Base-by-base conservation (phyloP, 2,113 vertebrate genomes). In the Dicentrarchus labrax region DNA sequence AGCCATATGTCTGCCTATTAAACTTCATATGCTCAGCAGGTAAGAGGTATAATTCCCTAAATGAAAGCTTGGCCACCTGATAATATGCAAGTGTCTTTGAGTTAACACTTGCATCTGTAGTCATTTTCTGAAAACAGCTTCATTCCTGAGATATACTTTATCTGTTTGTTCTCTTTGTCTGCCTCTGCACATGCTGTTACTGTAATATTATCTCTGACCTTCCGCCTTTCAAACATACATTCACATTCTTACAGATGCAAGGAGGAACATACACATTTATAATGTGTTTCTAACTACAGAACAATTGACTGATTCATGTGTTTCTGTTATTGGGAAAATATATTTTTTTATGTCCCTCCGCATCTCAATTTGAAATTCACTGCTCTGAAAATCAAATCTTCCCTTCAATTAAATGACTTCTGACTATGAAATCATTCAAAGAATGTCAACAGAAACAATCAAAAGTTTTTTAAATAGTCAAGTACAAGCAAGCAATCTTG, bases 401-500 rank as follows among this genome's bases (percentile, higher is more conserved):
- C 38, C 65, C 24, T 50, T 45, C 21, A 74, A 59, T 72, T 51
- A 57, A 71, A 82, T 45, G 4, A 74, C 24, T 45, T 85, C 62
- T 71, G 61, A 80, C 65, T 56, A 13, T 47, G 50, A 82, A 84
- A 78, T 56, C 10, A 59, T 68, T 67, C 39, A 48, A 22, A 68
- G 48, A 76, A 39, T 57, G 6, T 60, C n/a, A 50, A 67, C 43
- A 64, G 51, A 68, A 30, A 38, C 19, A 78, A 86, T 81, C 57
- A 38, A 67, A 76, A 78, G 5, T 62, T 80, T 76, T 30, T 68
- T 22, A 45, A 64, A 60, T 47, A 74, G 48, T 72, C 43, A 19
- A 24, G 45, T 30, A 75, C 21, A 67, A 64, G 70, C n/a, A 71
- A 71, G 61, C 43, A 47, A 51, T 59, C 19, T 50, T 66, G 41